phyloP scores from a whole-genome alignment of 2,113 vertebrate genomes.

The Pelodiscus sinensis region DNA sequence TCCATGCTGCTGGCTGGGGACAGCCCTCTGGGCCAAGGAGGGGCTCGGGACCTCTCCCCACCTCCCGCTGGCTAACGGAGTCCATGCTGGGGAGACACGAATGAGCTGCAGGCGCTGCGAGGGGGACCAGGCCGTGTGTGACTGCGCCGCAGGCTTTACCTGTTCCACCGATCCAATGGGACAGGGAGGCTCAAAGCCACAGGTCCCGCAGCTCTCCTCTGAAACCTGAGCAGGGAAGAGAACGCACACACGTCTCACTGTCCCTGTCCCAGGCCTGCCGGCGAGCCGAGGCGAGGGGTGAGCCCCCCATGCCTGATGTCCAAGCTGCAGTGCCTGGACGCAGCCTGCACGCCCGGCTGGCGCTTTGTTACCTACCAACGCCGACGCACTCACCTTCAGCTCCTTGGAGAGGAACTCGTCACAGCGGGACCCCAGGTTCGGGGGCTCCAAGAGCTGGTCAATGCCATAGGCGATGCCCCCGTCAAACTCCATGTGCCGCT shows the following conservation, averaged over 20 bases:
- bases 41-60: neutral
- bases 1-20: neutral
- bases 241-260: neutral
- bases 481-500: constrained; percentile 85
- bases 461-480: constrained; percentile 91
- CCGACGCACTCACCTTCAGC: constrained; percentile 9
- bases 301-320: neutral
- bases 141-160: constrained; percentile 65
- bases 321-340: neutral
- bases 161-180: constrained; percentile 50
- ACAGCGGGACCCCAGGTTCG: constrained; percentile 89
- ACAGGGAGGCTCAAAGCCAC: constrained; percentile 69
- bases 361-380: neutral
- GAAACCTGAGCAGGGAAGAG: constrained; percentile 45
- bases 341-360: neutral
- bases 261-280: neutral
- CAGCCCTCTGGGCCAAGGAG: neutral
- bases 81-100: neutral
- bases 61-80: neutral
- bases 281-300: neutral
- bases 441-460: constrained; percentile 90
- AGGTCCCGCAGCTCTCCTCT: constrained; percentile 74
- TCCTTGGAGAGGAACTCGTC: constrained; percentile 76
- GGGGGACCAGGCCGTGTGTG: neutral
- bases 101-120: neutral